Base-by-base conservation (phyloP, 2,888 invertebrate species). In the Parnassius apollo region DNA sequence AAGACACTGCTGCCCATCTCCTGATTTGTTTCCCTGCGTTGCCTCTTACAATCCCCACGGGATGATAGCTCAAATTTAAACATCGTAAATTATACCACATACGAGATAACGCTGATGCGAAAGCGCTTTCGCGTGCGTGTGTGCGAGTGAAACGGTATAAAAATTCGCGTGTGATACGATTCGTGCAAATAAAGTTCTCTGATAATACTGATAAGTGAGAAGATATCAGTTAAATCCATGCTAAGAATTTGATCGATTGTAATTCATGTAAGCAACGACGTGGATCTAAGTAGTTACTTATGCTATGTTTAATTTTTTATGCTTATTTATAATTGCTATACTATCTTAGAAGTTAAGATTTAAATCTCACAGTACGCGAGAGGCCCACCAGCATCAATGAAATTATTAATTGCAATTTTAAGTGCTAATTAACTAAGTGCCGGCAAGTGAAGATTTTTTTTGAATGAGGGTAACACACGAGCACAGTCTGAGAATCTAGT, bases 131-230 rank as follows among this genome's bases (percentile, higher is more conserved):
- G 22, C 12, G 8, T 9, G 42, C 49, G 57, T 42, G 52, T 44
- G 51, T 45, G 9, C 8, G 2, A 22, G 51, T 25, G 51, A 51
- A 45, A 58, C 25, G 51, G 8, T 42, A 50, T 25, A 42, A 18
- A 42, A 46, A 22, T 35, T 45, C 35, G 12, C n/a, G 59, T 48
- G 46, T 49, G 54, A n/a, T 46, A 12, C 49, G 11, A 13, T 45
- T 44, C 10, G 44, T 8, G 35, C 53, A 42, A n/a, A 54, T 52
- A 59, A 53, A 59, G 13, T 53, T 18, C 46, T 13, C 45, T 46
- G 59, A 59, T 59, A 53, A 48, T 53, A 35, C 12, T 12, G 59
- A 59, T 59, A 59, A 59, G 59, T 9, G 18, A 46, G 35, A 53
- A 18, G 45, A 51, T 44, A 10, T 12, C 12, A 12, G 2, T 46